These are phyloP conservation scores for Zaprionus gabonicus DNA, from an alignment of 1,140 invertebrate species.

Conservation along the genomic window DNA sequence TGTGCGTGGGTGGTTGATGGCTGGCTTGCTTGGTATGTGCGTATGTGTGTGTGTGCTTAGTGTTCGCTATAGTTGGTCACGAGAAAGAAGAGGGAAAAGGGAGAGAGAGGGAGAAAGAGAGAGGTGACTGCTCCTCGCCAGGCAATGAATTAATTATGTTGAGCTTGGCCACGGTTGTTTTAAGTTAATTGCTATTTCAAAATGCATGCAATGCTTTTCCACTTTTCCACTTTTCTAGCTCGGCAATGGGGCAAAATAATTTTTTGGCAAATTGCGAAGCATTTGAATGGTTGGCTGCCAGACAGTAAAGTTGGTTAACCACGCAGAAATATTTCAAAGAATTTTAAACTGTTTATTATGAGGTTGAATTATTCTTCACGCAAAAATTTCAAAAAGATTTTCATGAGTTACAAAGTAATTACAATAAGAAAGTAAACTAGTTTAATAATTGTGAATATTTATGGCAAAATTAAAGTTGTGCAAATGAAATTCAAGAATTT, in stretches of 20 bases:
- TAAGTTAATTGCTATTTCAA: constrained; percentile 64
- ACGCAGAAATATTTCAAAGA: not conserved
- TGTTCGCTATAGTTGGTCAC: constrained; percentile 29
- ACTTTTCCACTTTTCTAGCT: constrained; percentile 6
- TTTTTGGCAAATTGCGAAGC: constrained; percentile 26
- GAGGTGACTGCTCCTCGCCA: constrained; percentile 6
- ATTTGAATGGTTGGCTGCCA: constrained; percentile 3
- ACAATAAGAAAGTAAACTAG: not conserved
- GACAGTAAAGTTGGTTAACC: not conserved
- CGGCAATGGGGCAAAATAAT: constrained; percentile 17
- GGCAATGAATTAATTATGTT: constrained; percentile 63
- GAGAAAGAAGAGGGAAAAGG: not conserved
- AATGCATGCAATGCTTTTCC: constrained; percentile 44
- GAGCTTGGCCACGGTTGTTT: constrained; percentile 47
- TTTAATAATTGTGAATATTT: not conserved
- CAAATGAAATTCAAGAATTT: too few species aligned
- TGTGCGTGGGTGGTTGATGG: not conserved
- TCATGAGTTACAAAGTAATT: too few species aligned
- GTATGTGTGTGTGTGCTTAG: constrained; percentile 4
- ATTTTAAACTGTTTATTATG: not conserved
- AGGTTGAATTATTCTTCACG: too few species aligned
- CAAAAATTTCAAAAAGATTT: too few species aligned
- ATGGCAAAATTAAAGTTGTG: too few species aligned
- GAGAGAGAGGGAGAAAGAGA: not conserved
- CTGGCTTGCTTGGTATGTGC: not conserved